phyloP scores from a whole-genome alignment of 2,888 invertebrate species.

The Eristalis arbustorum region DNA sequence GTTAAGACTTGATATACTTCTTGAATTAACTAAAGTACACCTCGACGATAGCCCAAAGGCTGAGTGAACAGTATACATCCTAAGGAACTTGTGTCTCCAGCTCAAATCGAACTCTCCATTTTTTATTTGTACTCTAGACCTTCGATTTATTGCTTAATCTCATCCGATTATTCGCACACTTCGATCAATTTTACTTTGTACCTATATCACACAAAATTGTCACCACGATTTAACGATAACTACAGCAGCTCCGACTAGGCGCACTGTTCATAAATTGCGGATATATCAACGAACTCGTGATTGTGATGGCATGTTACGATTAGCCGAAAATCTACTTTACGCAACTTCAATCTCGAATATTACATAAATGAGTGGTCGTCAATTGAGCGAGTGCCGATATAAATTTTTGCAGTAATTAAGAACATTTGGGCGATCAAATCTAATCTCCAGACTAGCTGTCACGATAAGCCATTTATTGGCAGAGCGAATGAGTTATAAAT shows the following conservation, averaged over 20 bases:
- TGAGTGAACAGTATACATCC: too few relatives aligned
- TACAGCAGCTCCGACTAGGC: not conserved
- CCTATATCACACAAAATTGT: not conserved
- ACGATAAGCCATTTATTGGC: not conserved
- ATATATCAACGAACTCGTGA: not conserved
- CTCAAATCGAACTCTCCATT: too few relatives aligned
- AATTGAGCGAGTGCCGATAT: not conserved
- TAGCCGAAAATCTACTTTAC: not conserved
- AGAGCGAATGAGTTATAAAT: not conserved
- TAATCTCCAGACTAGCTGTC: conserved; percentile 9
- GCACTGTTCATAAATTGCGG: not conserved
- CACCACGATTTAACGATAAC: not conserved
- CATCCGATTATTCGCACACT: not conserved
- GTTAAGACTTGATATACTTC: too few relatives aligned
- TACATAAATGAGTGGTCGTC: not conserved
- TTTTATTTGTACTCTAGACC: not conserved
- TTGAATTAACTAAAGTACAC: not conserved
- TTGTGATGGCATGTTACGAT: not conserved
- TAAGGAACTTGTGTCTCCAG: too few relatives aligned
- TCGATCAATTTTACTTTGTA: not conserved
- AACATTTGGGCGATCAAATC: not conserved
- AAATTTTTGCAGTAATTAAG: conserved; percentile 6
- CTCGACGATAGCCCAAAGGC: too few relatives aligned
- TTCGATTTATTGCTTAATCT: not conserved
- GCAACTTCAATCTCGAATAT: not conserved